These are phyloP conservation scores for Poecilia wingei DNA, from an alignment of 2,797 vertebrate genomes.

Conservation along the genomic window DNA sequence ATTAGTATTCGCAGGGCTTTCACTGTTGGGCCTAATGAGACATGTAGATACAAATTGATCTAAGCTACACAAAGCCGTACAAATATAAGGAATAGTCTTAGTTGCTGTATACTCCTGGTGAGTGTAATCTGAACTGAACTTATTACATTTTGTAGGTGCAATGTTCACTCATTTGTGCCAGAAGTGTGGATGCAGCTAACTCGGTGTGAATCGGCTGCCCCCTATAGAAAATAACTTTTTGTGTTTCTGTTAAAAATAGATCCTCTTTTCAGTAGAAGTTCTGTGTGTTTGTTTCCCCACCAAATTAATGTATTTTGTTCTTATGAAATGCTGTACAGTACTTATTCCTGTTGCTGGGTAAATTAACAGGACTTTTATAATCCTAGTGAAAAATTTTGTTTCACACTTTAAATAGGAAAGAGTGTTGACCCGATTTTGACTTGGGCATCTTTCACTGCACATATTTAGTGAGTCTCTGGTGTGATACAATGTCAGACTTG, in stretches of 20 bases:
- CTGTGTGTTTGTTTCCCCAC: neutral
- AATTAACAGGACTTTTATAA: neutral
- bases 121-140: no score
- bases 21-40: no score
- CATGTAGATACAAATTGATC: no score
- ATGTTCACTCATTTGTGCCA: no score
- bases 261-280: neutral
- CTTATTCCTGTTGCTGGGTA: neutral
- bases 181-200: no score
- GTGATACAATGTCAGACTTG: conserved; percentile 16
- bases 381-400: neutral
- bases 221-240: neutral
- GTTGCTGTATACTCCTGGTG: no score
- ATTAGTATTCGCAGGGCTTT: no score
- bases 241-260: neutral
- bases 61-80: no score
- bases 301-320: neutral
- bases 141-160: no score
- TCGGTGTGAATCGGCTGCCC: neutral
- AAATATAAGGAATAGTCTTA: no score
- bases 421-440: conserved; percentile 4
- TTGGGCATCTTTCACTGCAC: conserved; percentile 19
- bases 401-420: neutral
- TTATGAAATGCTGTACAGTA: neutral
- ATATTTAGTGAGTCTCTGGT: conserved; percentile 1